These are phyloP conservation scores for Nothura maculosa DNA, from an alignment of 2,797 vertebrate genomes.

Conservation along the genomic window DNA sequence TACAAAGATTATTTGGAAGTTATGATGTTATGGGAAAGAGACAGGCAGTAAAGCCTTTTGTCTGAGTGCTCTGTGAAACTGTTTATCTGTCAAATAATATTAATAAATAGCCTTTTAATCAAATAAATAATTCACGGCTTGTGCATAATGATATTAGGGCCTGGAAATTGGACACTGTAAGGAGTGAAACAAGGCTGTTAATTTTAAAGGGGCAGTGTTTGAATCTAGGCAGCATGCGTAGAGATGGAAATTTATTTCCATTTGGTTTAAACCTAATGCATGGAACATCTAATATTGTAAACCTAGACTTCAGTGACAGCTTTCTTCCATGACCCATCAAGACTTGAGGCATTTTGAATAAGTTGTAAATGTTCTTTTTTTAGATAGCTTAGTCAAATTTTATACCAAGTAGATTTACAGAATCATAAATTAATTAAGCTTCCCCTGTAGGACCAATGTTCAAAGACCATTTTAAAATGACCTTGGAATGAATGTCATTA, in stretches of 20 bases:
- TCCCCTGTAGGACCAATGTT: fast-evolving
- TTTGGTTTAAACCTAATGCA: background rate
- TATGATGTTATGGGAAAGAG: background rate
- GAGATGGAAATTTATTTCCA: background rate
- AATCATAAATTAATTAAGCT: background rate
- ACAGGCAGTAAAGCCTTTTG: conserved; percentile 28
- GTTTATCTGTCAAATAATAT: conserved; percentile 58
- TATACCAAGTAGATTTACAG: fast-evolving
- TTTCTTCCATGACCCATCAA: background rate
- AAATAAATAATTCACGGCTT: conserved; percentile 54
- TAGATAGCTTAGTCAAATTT: background rate
- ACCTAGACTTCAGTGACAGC: fast-evolving
- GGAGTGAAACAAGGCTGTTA: conserved; percentile 27
- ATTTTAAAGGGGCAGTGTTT: background rate
- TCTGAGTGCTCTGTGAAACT: conserved; percentile 17
- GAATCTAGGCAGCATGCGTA: background rate
- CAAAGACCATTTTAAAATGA: fast-evolving
- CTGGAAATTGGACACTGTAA: conserved; percentile 9
- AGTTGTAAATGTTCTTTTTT: background rate
- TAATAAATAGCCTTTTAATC: conserved; percentile 73
- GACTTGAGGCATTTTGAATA: background rate
- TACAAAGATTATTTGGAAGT: conserved; percentile 25
- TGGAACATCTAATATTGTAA: background rate
- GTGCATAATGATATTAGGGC: conserved; percentile 6
- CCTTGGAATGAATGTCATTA: fast-evolving